These are phyloP conservation scores for Ctena decussata DNA, from an alignment of 2,888 invertebrate species.

Conservation along the genomic window DNA sequence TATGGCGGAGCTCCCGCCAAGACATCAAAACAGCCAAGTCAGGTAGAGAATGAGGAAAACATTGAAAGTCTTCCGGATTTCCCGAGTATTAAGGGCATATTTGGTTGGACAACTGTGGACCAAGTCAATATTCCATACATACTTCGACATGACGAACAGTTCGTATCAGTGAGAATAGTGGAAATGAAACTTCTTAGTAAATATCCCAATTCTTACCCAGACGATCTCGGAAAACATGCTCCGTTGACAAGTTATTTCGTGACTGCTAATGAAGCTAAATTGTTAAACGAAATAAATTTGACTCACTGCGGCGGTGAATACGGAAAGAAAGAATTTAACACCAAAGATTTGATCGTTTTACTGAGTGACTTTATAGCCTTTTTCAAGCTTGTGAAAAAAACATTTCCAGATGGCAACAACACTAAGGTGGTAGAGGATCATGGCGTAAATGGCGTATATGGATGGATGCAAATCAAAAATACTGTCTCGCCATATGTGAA, in stretches of 20 bases:
- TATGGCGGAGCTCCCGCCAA: conserved; percentile 2
- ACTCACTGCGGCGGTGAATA: conserved; percentile 97
- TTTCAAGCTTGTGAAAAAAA: conserved; percentile 92
- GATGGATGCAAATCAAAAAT: conserved; percentile 90
- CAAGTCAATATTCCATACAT: conserved; percentile 93
- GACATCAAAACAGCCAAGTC: background rate
- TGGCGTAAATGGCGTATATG: conserved; percentile 70
- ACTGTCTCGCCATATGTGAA: conserved; percentile 97
- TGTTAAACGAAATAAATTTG: conserved; percentile 96
- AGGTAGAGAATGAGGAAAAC: conserved; percentile 11
- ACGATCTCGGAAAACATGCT: conserved; percentile 95
- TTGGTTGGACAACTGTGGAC: conserved; percentile 96
- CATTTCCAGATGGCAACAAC: conserved; percentile 78
- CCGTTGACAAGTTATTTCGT: conserved; percentile 97
- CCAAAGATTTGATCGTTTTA: conserved; percentile 96
- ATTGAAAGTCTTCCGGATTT: conserved; percentile 83
- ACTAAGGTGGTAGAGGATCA: conserved; percentile 25
- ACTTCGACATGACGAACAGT: conserved; percentile 93
- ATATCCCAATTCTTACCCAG: conserved; percentile 88
- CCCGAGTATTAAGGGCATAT: conserved; percentile 89
- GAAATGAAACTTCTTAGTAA: conserved; percentile 92
- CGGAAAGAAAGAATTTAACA: conserved; percentile 95
- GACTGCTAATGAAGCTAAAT: conserved; percentile 95
- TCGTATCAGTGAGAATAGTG: conserved; percentile 97
- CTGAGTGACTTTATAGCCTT: conserved; percentile 95